These are phyloP conservation scores for Ectropis grisescens DNA, from an alignment of 1,140 invertebrate genomes.

Conservation along the genomic window DNA sequence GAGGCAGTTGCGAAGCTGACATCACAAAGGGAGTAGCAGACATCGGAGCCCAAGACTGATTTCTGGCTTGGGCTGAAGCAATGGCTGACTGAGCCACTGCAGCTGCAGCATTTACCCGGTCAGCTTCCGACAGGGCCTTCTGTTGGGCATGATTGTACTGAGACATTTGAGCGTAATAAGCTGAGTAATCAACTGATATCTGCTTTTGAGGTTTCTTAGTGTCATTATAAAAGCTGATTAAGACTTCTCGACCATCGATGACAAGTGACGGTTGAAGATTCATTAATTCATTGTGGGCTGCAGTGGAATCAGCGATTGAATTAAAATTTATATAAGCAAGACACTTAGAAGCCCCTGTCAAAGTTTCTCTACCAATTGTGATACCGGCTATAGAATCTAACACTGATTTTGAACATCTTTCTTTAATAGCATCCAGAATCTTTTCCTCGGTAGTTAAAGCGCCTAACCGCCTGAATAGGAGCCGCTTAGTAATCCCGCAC, in stretches of 20 bases:
- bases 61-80: conserved; percentile 78
- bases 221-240: conserved; percentile 56
- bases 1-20: conserved; percentile 58
- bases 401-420: conserved; percentile 54
- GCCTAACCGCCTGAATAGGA: conserved; percentile 61
- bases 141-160: conserved; percentile 24
- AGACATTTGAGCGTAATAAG: conserved; percentile 79
- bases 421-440: conserved; percentile 50
- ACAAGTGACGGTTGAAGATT: conserved; percentile 37
- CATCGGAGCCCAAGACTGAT: conserved; percentile 45
- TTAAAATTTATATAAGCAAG: conserved; percentile 61
- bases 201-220: conserved; percentile 38
- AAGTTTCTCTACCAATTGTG: conserved; percentile 50
- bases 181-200: conserved; percentile 74
- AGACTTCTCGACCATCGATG: conserved; percentile 49
- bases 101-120: conserved; percentile 84
- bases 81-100: conserved; percentile 92
- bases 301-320: conserved; percentile 51
- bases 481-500: conserved; percentile 61
- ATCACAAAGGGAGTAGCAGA: conserved; percentile 66
- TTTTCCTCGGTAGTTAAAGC: conserved; percentile 60
- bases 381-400: conserved; percentile 64
- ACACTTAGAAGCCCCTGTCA: conserved; percentile 57
- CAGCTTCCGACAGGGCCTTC: conserved; percentile 66
- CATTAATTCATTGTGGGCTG: conserved; percentile 42